These are phyloP conservation scores for Anisognathus igniventris DNA, from an alignment of 2,797 vertebrate species.

Conservation along the genomic window DNA sequence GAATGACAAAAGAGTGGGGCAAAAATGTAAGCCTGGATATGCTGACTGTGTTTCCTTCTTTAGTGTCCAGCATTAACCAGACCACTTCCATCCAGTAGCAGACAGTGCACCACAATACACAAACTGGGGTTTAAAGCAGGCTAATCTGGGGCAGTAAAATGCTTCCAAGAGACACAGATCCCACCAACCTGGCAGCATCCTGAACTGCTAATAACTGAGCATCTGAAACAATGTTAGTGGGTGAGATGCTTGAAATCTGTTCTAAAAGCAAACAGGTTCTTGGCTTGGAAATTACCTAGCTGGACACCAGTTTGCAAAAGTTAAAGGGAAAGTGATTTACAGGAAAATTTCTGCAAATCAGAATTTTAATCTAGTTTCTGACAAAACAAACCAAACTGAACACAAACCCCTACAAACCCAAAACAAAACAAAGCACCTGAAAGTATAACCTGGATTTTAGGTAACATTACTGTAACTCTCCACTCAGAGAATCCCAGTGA, in stretches of 20 bases:
- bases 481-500: neutral
- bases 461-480: neutral
- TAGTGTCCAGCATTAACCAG: neutral
- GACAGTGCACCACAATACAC: neutral
- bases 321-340: neutral
- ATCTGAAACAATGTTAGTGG: neutral
- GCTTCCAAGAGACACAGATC: neutral
- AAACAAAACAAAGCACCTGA: neutral
- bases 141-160: neutral
- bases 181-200: neutral
- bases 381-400: neutral
- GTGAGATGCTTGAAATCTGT: neutral
- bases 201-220: neutral
- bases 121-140: neutral
- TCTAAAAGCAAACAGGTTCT: neutral
- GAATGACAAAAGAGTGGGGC: neutral
- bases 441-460: neutral
- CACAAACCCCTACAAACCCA: neutral
- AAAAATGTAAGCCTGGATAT: neutral
- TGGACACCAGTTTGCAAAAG: neutral
- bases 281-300: neutral
- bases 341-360: neutral
- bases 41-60: neutral
- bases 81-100: neutral
- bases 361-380: neutral